These are phyloP conservation scores for Callithrix jacchus DNA, from an alignment of 2,113 vertebrate species.

Conservation along the genomic window DNA sequence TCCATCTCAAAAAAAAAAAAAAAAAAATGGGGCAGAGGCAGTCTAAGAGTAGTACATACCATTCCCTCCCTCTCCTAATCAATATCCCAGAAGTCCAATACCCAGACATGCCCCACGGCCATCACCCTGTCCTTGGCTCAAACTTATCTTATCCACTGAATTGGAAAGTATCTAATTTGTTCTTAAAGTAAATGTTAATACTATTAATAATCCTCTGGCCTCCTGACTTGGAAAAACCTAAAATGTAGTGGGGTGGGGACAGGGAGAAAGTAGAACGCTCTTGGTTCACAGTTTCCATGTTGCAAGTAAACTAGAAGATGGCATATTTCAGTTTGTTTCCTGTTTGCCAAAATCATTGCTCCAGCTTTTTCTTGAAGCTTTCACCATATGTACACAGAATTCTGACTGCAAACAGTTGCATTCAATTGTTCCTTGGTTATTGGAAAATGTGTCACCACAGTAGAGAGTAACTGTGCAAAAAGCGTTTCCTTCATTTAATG, in stretches of 20 bases:
- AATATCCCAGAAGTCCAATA: neutral
- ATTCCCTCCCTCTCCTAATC: too few relatives aligned
- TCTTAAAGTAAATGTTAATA: neutral
- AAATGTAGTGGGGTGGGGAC: neutral
- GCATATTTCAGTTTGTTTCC: neutral
- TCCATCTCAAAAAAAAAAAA: too few relatives aligned
- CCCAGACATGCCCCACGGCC: neutral
- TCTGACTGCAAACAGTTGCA: neutral
- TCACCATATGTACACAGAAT: neutral
- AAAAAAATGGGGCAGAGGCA: neutral
- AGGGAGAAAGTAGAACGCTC: neutral
- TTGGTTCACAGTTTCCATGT: neutral
- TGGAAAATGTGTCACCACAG: neutral
- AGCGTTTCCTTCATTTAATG: neutral
- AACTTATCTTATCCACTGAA: neutral
- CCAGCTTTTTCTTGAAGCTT: neutral
- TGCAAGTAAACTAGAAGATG: neutral
- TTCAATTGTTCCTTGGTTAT: neutral
- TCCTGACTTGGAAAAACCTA: neutral
- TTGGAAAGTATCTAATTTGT: neutral
- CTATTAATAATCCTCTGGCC: neutral
- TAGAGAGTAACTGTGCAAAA: neutral
- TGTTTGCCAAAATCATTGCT: neutral
- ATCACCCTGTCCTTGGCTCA: neutral
- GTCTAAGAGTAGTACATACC: neutral